Base-by-base conservation (phyloP, 2,888 invertebrate genomes). In the Limnephilus auricula region DNA sequence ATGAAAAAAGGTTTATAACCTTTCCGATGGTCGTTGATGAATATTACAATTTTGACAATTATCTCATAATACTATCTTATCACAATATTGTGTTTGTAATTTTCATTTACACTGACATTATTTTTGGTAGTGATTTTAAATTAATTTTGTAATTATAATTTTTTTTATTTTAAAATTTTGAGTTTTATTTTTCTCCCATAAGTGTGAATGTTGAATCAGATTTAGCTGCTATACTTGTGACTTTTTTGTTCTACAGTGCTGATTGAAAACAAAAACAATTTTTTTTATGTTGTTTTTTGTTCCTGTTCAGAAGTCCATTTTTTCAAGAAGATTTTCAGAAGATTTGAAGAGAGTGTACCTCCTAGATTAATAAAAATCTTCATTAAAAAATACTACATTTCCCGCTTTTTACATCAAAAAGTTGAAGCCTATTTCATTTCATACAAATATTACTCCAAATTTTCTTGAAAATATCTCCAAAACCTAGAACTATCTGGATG, bases 181-280 rank as follows among this genome's bases (percentile, higher is more conserved):
- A 85, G 90, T 92, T 94, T 90, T 93, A 93, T 90, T 94, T 93
- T n/a, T 93, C 93, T 89, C 90, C 92, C 90, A n/a, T 65, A 30
- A 50, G 50, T 87, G 83, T 90, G 90, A 90, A 65, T 83, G 85
- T 83, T 31, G 80, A 34, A 15, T 82, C 32, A 30, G 31, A 13
- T 32, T 82, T 82, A 32, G 80, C 80, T 82, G 10, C 32, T 82
- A 25, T 65, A 9, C 9, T 65, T 25, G 18, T 65, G 25, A 65
- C 25, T 65, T 9, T 65, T 65, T 65, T 65, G n/a, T 65, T 65
- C 25, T 65, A 18, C 65, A 25, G n/a, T 65, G 65, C 65, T 50
- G 45, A 45, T 3, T 45, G 13, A 45, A 45, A 45, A 45, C 45
- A 45, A 40, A 40, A 40, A 40, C 13, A 40, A 40, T 40, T 40